Evolutionary conservation across 1,140 invertebrate genomes (phyloP), one percentile per base, ranked within the genome.

Genomic region (Wiebesia pumilae): DNA sequence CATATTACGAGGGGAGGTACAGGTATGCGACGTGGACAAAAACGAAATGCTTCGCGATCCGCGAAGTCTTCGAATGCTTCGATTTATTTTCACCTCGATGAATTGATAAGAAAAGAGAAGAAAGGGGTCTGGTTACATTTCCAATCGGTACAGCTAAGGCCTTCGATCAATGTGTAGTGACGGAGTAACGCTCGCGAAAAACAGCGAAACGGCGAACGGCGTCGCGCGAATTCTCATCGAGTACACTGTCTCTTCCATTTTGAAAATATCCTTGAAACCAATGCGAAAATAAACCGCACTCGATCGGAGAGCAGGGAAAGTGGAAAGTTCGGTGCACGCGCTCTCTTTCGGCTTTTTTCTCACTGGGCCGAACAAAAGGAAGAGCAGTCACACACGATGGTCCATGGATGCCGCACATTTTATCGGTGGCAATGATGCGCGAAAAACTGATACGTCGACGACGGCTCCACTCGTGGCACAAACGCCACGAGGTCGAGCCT

Each of bases 401-500:
- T 30, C 33, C 35, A 38, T 38, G 14, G 54, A 19, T 38, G 79
- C 1, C 81, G 73, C 51, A 33, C 40, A 54, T 10, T 81, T 85
- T 81, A 85, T 85, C 78, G 78, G 62, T 43, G 81, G 47, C 84
- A 85, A 33, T 51, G 65, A 73, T 81, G 84, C 51, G 78, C 51
- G 78, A 71, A 10, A 85, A 85, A 58, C 84, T 80, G 69, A 80
- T 69, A 71, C 14, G 43, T 47, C 62, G 47, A 33, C 30, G 19
- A 6, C 47, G n/a, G 0, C 40, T n/a, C n/a, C 0, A 12, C 33
- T 73, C 30, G 3, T 65, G 27, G 12, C 27, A 27, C 47, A 16
- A 27, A 30, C 33, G 27, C 10, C 33, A 9, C 30, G 33, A 38
- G 58, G 77, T 33, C 54, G 58, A 54, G 7, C 7, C 43, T 27